Evolutionary conservation across 2,797 vertebrate genomes (phyloP).

Genomic region (Onychomys arenicola): DNA sequence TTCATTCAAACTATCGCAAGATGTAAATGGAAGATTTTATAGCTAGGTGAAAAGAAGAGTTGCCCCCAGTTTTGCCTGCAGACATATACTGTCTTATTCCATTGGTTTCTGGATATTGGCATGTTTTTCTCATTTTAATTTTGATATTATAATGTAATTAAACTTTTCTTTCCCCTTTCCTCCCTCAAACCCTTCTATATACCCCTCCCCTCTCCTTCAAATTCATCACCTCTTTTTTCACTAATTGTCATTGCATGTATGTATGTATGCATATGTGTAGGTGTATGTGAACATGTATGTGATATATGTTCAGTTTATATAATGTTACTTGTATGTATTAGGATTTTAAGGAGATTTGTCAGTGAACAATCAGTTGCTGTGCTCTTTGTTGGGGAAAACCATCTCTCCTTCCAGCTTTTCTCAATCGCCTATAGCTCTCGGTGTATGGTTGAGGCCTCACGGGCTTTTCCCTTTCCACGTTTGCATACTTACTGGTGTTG

Average conservation of each 20-base stretch:
- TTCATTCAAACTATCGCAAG: background rate
- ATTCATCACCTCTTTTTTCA: background rate
- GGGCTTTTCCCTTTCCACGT: background rate
- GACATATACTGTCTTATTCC: background rate
- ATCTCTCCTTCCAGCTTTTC: background rate
- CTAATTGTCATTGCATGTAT: background rate
- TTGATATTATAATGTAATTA: background rate
- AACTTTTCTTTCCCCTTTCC: background rate
- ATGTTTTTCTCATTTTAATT: background rate
- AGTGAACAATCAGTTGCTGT: background rate
- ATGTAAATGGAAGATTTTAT: fast-evolving
- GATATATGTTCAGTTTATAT: background rate
- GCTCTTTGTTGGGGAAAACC: background rate
- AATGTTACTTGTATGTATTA: background rate
- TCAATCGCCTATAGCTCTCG: background rate
- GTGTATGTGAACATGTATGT: background rate
- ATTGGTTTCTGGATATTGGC: background rate
- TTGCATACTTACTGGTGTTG: background rate
- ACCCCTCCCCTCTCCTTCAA: background rate
- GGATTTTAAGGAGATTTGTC: background rate
- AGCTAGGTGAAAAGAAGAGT: background rate
- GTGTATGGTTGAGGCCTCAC: background rate
- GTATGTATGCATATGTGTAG: background rate
- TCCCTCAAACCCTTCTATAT: background rate
- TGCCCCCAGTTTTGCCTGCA: background rate